These are phyloP conservation scores for Macaria notata DNA, from an alignment of 2,888 invertebrate genomes.

Conservation along the genomic window DNA sequence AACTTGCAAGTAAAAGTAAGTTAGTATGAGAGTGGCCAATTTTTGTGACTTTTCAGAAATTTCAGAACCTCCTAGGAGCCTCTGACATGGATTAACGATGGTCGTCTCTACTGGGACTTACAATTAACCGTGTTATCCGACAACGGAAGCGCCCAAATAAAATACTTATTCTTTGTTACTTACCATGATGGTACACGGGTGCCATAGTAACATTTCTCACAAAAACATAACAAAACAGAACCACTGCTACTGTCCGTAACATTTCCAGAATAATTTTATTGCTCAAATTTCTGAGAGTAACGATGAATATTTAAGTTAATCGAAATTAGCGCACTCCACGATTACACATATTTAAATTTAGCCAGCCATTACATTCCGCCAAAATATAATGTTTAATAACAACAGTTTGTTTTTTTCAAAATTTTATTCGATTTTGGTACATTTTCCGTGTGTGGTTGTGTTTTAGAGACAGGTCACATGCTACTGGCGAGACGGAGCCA, in stretches of 20 bases:
- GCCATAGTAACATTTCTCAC: conserved; percentile 46
- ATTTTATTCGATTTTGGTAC: background rate
- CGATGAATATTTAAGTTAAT: background rate
- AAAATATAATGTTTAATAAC: no score
- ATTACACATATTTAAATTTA: background rate
- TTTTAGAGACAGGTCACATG: conserved; percentile 43
- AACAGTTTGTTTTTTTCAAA: background rate
- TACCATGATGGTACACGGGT: conserved; percentile 49
- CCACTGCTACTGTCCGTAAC: conserved; percentile 40
- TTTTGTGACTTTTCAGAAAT: no score
- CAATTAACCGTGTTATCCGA: no score
- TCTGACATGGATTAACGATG: no score
- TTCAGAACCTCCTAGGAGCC: no score
- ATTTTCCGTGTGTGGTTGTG: conserved; percentile 10
- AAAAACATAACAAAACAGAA: conserved; percentile 35
- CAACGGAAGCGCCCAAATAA: no score
- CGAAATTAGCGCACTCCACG: conserved; percentile 1
- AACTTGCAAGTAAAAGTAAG: no score
- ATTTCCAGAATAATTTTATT: conserved; percentile 22
- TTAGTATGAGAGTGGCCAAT: no score
- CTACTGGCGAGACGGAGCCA: conserved; percentile 49
- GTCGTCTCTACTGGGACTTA: no score
- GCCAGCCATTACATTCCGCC: no score
- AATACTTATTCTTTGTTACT: conserved; percentile 35
- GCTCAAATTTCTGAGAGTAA: background rate